phyloP scores from a whole-genome alignment of 37 sponge, comb jelly and placozoan species.

The Axinella damicornis region DNA sequence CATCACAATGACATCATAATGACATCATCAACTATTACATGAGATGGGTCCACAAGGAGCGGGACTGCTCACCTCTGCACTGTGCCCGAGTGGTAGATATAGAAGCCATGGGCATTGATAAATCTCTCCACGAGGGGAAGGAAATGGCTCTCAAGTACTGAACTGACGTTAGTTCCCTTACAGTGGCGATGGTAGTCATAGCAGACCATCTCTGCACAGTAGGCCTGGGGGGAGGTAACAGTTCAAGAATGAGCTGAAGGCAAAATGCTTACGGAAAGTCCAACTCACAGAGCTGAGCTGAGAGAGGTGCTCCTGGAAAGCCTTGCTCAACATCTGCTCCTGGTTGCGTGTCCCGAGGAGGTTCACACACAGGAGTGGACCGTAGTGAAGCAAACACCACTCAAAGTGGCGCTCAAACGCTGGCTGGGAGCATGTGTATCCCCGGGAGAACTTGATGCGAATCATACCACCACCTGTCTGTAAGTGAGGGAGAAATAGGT shows the following conservation, averaged over 20 bases:
- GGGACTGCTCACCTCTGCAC: constrained; percentile 19
- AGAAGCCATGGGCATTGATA: constrained; percentile 46
- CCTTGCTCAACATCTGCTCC: constrained; percentile 74
- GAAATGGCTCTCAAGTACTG: constrained; percentile 31
- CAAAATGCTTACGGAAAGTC: too few species aligned
- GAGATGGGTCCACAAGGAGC: too few species aligned
- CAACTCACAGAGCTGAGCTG: constrained; percentile 41
- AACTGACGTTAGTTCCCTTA: background rate
- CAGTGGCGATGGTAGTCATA: constrained; percentile 79
- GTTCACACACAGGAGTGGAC: constrained; percentile 73
- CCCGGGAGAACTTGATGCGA: constrained; percentile 79
- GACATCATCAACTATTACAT: background rate
- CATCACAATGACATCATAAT: too few species aligned
- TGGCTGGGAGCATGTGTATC: constrained; percentile 74
- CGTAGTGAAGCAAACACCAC: constrained; percentile 76
- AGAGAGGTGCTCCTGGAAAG: constrained; percentile 73
- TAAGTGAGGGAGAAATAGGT: background rate
- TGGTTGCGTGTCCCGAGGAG: constrained; percentile 78
- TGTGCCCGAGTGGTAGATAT: constrained; percentile 1
- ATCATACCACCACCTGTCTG: constrained; percentile 67
- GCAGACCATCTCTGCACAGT: constrained; percentile 55
- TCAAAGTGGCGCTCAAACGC: constrained; percentile 87
- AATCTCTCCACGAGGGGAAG: constrained; percentile 30
- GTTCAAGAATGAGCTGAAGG: too few species aligned
- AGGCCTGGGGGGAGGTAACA: constrained; percentile 32